Percentiles rank a stretch among this genome's conserved stretches.
Conservation (phyloP, 2,113 vertebrate genomes). For the Chauna torquata region DNA sequence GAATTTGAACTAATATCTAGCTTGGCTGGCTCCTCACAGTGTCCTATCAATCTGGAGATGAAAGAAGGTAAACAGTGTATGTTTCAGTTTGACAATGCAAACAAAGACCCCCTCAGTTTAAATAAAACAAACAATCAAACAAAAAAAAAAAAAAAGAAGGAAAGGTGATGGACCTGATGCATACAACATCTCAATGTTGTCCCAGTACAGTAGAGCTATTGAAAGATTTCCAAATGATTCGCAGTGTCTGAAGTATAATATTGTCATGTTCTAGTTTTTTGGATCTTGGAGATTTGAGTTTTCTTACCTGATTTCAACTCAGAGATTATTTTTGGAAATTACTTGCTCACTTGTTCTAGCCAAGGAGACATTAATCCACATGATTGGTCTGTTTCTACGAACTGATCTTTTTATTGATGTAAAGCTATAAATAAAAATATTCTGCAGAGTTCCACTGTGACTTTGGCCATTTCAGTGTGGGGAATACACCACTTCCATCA, state of each 20-base stretch:
- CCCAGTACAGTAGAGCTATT: not conserved
- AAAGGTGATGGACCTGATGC: not conserved
- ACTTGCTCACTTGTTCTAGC: not conserved
- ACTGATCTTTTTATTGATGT: not conserved
- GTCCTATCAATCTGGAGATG: not conserved
- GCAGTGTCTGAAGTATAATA: not conserved
- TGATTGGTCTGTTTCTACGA: not conserved
- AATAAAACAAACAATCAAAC: not conserved
- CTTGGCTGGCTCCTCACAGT: slow-evolving; percentile 10
- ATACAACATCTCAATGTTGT: not conserved
- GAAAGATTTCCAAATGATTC: not conserved
- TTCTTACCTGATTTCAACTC: not conserved
- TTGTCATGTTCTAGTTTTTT: not conserved
- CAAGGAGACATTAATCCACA: not conserved
- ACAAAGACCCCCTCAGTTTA: not conserved
- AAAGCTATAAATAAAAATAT: not conserved
- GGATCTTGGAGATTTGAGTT: not conserved
- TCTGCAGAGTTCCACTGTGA: not conserved
- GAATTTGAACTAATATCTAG: slow-evolving; percentile 32
- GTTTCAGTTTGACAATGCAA: not conserved
- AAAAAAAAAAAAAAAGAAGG: not conserved
- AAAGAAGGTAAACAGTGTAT: slow-evolving; percentile 28
- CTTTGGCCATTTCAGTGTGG: not conserved
- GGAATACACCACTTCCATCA: not conserved
- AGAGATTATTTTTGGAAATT: not conserved